These are phyloP conservation scores for Cenopis cana DNA, from an alignment of 2,888 invertebrate genomes.

Conservation along the genomic window DNA sequence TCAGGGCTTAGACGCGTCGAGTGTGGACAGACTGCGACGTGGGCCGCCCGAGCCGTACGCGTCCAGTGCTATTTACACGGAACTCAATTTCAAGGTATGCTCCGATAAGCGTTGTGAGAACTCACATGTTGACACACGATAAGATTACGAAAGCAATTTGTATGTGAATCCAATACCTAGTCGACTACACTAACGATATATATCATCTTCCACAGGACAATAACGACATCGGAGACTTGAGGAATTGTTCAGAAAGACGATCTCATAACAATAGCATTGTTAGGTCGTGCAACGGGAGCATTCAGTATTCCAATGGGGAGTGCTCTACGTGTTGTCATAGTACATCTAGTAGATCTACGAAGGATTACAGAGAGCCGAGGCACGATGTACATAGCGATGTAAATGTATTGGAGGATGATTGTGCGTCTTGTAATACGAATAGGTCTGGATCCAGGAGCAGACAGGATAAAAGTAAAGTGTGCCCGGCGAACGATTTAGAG, in stretches of 20 bases:
- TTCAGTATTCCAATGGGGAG: conserved; percentile 81
- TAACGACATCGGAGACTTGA: conserved; percentile 77
- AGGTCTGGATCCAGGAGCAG: conserved; percentile 79
- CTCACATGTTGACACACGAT: conserved; percentile 62
- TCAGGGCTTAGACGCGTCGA: conserved; percentile 76
- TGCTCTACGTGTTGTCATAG: conserved; percentile 82
- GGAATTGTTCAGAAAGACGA: conserved; percentile 78
- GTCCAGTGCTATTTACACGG: conserved; percentile 82
- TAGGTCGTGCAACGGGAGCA: conserved; percentile 80
- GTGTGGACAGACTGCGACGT: conserved; percentile 76
- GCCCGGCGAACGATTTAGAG: conserved; percentile 80
- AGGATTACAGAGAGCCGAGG: conserved; percentile 78
- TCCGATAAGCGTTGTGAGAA: conserved; percentile 72
- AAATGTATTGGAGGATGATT: conserved; percentile 77
- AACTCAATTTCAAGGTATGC: conserved; percentile 82
- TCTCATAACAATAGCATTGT: conserved; percentile 83
- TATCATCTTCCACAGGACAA: conserved; percentile 75
- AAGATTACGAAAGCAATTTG: conserved; percentile 69
- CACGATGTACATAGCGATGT: conserved; percentile 76
- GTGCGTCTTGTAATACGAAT: conserved; percentile 78
- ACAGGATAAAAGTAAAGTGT: conserved; percentile 82
- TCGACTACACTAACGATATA: conserved; percentile 55
- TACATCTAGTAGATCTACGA: conserved; percentile 80
- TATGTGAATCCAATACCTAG: conserved; percentile 52
- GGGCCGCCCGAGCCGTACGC: conserved; percentile 81